Evolutionary conservation across 2,888 invertebrate species (phyloP).

Genomic region (Dolomedes plantarius): DNA sequence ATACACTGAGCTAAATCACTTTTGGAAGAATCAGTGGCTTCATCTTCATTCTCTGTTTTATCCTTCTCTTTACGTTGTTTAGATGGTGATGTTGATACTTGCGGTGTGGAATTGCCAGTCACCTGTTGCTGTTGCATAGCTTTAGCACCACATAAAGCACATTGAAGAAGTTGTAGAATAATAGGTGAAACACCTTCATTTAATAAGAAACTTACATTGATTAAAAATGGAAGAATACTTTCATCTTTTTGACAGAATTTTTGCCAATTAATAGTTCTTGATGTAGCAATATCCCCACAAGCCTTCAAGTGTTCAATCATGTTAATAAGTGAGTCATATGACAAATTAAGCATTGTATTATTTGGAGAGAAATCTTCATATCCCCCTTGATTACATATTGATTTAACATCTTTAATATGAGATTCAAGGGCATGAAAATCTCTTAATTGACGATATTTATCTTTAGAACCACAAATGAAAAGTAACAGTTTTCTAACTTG

Average conservation of each 20-base stretch:
- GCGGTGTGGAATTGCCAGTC: slow-evolving; percentile 45
- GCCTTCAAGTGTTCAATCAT: slow-evolving; percentile 96
- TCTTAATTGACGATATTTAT: slow-evolving; percentile 93
- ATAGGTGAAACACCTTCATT: slow-evolving; percentile 94
- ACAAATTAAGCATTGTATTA: slow-evolving; percentile 77
- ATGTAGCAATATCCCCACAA: slow-evolving; percentile 93
- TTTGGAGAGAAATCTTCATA: slow-evolving; percentile 65
- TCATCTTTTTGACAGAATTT: slow-evolving; percentile 87
- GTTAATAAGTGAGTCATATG: slow-evolving; percentile 93
- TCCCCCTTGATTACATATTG: slow-evolving; percentile 76
- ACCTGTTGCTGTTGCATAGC: slow-evolving; percentile 55
- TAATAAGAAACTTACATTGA: slow-evolving; percentile 86
- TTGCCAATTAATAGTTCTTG: slow-evolving; percentile 97
- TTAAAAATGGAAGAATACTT: slow-evolving; percentile 88
- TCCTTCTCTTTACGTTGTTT: slow-evolving; percentile 74
- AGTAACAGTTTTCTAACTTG: slow-evolving; percentile 92
- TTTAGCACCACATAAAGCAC: slow-evolving; percentile 84
- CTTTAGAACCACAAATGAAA: slow-evolving; percentile 95
- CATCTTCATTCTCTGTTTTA: slow-evolving; percentile 79
- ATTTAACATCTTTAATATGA: slow-evolving; percentile 81
- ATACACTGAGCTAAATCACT: slow-evolving; percentile 81
- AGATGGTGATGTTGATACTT: slow-evolving; percentile 60
- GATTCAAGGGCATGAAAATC: slow-evolving; percentile 95
- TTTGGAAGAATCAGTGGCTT: slow-evolving; percentile 79
- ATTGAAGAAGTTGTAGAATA: slow-evolving; percentile 91